Evolutionary conservation across 2,797 vertebrate genomes (phyloP).

Genomic region (Varecia variegata): DNA sequence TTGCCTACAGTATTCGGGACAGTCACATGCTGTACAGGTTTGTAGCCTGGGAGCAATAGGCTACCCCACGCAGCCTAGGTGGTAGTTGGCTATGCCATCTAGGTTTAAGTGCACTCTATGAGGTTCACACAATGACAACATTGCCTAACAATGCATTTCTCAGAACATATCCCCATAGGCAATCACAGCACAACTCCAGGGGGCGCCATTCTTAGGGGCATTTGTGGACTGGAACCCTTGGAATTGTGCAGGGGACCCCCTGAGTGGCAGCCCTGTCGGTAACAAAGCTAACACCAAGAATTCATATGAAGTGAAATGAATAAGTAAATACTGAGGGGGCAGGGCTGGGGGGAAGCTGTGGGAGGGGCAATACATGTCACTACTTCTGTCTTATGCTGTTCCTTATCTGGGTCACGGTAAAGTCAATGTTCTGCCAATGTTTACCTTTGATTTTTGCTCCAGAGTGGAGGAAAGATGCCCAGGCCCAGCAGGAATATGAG

Average conservation of each 20-base stretch:
- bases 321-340: background rate
- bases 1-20: background rate
- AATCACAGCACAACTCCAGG: background rate
- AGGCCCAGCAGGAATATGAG: background rate
- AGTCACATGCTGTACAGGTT: background rate
- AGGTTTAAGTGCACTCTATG: background rate
- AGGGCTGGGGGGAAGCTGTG: background rate
- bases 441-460: conserved; percentile 53
- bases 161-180: background rate
- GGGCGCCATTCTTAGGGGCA: rapidly evolving
- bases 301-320: background rate
- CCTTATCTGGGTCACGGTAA: conserved; percentile 40
- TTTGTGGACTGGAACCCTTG: background rate
- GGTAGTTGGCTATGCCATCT: background rate
- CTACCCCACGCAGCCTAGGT: background rate
- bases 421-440: conserved; percentile 43
- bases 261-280: background rate
- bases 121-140: background rate
- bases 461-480: background rate
- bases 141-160: background rate
- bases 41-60: background rate
- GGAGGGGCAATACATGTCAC: background rate
- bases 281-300: background rate
- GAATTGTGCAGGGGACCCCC: background rate
- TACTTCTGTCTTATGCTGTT: background rate